phyloP scores from a whole-genome alignment of 2,113 vertebrate genomes.

The Hepsetus odoe region DNA sequence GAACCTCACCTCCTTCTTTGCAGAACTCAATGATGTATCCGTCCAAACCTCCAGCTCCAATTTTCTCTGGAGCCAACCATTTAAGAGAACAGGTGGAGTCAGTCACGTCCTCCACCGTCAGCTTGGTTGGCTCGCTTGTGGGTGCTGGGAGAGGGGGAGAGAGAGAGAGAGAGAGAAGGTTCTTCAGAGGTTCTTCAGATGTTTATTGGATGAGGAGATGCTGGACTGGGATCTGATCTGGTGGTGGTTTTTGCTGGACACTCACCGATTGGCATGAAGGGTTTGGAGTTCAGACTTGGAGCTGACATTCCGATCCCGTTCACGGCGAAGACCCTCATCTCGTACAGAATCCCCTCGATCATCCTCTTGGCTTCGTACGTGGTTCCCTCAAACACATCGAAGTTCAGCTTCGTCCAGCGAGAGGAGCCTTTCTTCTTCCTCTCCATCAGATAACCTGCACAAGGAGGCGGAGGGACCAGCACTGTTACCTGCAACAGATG shows the following conservation, averaged over 20 bases:
- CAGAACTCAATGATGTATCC: constrained; percentile 89
- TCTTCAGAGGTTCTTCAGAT: too few species aligned
- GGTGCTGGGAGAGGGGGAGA: constrained; percentile 73
- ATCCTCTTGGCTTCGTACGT: constrained; percentile 87
- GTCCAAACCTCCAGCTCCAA: constrained; percentile 87
- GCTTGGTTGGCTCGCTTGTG: constrained; percentile 83
- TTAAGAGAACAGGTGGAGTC: constrained; percentile 85
- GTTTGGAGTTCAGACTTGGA: constrained; percentile 80
- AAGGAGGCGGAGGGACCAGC: neutral
- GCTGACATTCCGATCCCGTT: constrained; percentile 86
- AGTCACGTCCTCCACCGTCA: constrained; percentile 83
- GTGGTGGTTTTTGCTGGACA: too few species aligned
- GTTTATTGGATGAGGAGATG: too few species aligned
- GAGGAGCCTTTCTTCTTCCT: constrained; percentile 91
- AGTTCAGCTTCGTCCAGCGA: constrained; percentile 92
- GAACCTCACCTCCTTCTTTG: constrained; percentile 84
- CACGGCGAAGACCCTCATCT: constrained; percentile 88
- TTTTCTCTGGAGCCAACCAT: constrained; percentile 84
- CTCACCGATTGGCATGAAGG: constrained; percentile 80
- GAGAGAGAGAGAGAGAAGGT: neutral
- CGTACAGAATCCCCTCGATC: constrained; percentile 90
- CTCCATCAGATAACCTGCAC: constrained; percentile 88
- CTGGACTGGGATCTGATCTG: neutral
- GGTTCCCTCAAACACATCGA: constrained; percentile 78
- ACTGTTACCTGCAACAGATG: too few species aligned